Percentiles rank a stretch among this genome's conserved stretches.
Evolutionary conservation across 1,140 invertebrate species (phyloP).

Genomic region (Akabosia matsudoensis): DNA sequence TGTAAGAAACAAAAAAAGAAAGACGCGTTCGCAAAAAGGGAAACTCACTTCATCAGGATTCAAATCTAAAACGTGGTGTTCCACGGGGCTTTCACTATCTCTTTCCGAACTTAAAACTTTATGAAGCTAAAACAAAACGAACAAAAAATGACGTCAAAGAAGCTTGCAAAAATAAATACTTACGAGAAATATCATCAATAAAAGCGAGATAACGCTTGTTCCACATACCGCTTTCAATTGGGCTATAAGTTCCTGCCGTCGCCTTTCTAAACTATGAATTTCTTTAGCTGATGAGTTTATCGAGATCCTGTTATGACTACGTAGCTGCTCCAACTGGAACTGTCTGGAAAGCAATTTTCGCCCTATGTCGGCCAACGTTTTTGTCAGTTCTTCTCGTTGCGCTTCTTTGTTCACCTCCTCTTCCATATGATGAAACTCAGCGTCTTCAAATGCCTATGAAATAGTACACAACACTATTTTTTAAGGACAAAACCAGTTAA

Average conservation of each 20-base stretch:
- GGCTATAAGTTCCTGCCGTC: slow-evolving; percentile 56
- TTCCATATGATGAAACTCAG: slow-evolving; percentile 90
- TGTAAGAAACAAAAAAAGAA: too few relatives aligned
- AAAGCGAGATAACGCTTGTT: neutral
- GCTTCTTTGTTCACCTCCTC: slow-evolving; percentile 75
- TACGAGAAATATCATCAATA: too few relatives aligned
- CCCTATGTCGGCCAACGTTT: slow-evolving; percentile 66
- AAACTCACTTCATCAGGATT: slow-evolving; percentile 5
- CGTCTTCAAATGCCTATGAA: slow-evolving; percentile 75
- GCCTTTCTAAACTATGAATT: slow-evolving; percentile 61
- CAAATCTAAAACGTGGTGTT: neutral
- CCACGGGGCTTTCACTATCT: neutral
- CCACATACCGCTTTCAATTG: slow-evolving; percentile 51
- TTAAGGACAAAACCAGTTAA: neutral
- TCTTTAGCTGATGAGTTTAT: slow-evolving; percentile 61
- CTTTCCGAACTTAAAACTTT: neutral
- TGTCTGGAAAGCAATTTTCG: slow-evolving; percentile 64
- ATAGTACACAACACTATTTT: neutral
- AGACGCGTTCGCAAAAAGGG: neutral
- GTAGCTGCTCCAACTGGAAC: slow-evolving; percentile 62
- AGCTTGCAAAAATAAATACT: too few relatives aligned
- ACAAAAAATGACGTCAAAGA: neutral
- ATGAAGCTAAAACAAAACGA: neutral
- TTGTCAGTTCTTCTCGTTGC: slow-evolving; percentile 74
- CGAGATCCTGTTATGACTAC: slow-evolving; percentile 63